Evolutionary conservation across 92 coral and sea anemone genomes (phyloP).

Genomic region (Diadumene lineata): DNA sequence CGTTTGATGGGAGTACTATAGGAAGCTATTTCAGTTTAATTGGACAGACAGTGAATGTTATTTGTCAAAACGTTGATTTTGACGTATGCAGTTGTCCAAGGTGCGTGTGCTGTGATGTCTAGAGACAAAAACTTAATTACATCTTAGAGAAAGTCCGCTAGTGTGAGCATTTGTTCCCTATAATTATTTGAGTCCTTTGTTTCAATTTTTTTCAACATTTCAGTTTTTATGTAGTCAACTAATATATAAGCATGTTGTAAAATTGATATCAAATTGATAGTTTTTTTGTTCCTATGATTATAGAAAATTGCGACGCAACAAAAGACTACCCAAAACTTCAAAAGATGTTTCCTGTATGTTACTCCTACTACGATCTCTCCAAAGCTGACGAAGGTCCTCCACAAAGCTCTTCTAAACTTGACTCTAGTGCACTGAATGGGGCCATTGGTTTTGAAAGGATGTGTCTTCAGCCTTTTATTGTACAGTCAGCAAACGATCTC

Average conservation of each 20-base stretch:
- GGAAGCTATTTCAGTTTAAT: background rate
- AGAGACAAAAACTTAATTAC: too few species aligned
- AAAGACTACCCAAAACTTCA: conserved; percentile 27
- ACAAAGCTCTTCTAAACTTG: background rate
- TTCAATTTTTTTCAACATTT: background rate
- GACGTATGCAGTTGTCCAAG: too few species aligned
- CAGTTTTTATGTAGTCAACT: background rate
- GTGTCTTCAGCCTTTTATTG: conserved; percentile 49
- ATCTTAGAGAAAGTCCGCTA: too few species aligned
- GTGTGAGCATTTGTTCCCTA: too few species aligned
- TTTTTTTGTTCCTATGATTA: background rate
- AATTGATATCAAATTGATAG: too few species aligned
- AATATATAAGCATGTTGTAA: too few species aligned
- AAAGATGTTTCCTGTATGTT: conserved; percentile 53
- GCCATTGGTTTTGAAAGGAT: conserved; percentile 15
- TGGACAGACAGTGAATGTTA: too few species aligned
- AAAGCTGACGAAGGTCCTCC: conserved; percentile 18
- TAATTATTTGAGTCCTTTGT: too few species aligned
- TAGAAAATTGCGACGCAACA: conserved; percentile 40
- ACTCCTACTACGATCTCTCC: conserved; percentile 19
- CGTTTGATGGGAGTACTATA: background rate
- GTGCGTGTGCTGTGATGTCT: too few species aligned
- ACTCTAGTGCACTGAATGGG: conserved; percentile 16
- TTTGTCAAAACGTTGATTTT: too few species aligned
- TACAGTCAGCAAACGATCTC: conserved; percentile 49